A percentile compares a stretch with the other conserved stretches of the same genome.
Evolutionary conservation across 2,888 invertebrate genomes (phyloP).

Genomic region (Norana najaformis): DNA sequence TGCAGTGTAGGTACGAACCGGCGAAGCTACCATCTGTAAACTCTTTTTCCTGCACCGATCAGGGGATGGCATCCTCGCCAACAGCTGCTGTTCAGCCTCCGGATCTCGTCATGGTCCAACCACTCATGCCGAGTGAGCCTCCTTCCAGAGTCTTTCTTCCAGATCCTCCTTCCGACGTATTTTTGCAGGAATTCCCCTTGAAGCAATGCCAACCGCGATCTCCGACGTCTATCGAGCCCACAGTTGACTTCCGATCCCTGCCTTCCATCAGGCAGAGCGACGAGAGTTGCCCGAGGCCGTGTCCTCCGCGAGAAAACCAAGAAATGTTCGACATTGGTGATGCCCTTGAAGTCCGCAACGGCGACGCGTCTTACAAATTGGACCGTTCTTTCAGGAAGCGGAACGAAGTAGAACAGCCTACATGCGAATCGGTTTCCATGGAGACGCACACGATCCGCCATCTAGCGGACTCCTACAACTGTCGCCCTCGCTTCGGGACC

Average conservation of each 20-base stretch:
- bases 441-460: neutral
- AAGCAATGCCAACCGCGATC: neutral
- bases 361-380: neutral
- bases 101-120: neutral
- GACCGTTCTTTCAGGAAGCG: no score
- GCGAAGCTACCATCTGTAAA: neutral
- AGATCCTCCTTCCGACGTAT: neutral
- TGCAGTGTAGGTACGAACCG: neutral
- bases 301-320: neutral
- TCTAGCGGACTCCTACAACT: neutral
- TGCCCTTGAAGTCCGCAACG: neutral
- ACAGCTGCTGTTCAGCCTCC: neutral
- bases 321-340: neutral
- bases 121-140: neutral
- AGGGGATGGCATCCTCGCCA: neutral
- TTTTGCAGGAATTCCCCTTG: neutral
- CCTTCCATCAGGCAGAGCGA: neutral
- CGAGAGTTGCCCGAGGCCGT: neutral
- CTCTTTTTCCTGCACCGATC: neutral
- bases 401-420: neutral
- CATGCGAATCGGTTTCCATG: neutral
- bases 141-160: neutral
- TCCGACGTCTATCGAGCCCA: neutral
- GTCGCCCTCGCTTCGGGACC: neutral
- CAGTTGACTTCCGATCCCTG: neutral